phyloP scores from a whole-genome alignment of 2,113 vertebrate genomes.

The Tinamus guttatus region DNA sequence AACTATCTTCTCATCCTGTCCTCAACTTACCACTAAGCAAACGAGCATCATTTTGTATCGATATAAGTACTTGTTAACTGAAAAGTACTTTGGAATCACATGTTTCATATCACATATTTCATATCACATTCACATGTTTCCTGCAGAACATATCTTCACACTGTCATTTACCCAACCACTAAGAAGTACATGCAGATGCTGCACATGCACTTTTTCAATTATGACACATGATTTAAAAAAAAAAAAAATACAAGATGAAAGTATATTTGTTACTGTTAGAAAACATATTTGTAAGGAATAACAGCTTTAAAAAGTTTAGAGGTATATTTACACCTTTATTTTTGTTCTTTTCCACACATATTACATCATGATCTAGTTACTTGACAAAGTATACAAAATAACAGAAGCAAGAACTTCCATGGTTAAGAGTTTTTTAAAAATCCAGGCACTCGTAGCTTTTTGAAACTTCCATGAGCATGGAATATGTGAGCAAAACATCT shows the following conservation, averaged over 20 bases:
- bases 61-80: background rate
- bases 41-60: background rate
- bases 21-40: background rate
- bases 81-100: background rate
- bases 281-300: background rate
- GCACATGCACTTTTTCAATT: background rate
- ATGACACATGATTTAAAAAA: background rate
- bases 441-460: fast-evolving
- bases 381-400: background rate
- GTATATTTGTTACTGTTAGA: background rate
- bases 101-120: background rate
- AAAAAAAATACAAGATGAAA: background rate
- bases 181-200: background rate
- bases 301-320: background rate
- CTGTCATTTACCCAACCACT: background rate
- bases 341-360: background rate
- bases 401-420: background rate
- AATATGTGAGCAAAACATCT: background rate
- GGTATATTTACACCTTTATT: background rate
- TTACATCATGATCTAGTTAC: background rate
- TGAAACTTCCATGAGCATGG: background rate
- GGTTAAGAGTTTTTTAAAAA: background rate
- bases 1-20: background rate
- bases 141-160: background rate
- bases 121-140: background rate